Percentiles rank a stretch among this genome's conserved stretches.
These are phyloP conservation scores for Stenotaenia linearis DNA, from an alignment of 2,888 invertebrate species.

Conservation along the genomic window DNA sequence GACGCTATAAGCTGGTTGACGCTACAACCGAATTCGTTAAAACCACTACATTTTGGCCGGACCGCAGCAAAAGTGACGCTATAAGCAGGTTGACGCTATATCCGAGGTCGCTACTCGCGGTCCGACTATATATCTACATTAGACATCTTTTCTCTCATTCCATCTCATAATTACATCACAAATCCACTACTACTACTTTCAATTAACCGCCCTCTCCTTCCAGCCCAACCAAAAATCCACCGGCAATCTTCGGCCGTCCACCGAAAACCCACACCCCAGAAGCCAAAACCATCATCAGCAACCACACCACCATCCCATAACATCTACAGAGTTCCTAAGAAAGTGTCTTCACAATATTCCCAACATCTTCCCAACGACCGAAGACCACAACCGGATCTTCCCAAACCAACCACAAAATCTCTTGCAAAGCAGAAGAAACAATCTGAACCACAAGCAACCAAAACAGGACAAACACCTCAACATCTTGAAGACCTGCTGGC, in stretches of 20 bases:
- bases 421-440: neutral
- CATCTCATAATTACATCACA: no score
- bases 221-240: neutral
- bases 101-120: no score
- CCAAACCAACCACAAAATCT: neutral
- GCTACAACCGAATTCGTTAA: no score
- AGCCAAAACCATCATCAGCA: neutral
- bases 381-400: neutral
- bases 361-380: neutral
- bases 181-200: no score
- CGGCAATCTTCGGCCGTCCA: neutral
- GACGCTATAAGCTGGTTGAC: no score
- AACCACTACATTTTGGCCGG: no score
- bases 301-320: neutral
- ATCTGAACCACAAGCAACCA: neutral
- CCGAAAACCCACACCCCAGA: neutral
- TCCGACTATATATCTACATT: no score
- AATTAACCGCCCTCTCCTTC: no score
- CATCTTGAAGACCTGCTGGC: neutral
- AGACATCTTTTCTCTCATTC: no score
- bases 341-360: neutral
- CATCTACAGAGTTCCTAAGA: neutral
- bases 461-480: neutral
- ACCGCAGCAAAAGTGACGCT: no score
- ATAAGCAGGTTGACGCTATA: no score